Base-by-base conservation (phyloP, 2,797 vertebrate genomes). In the Nyctalus aviator region DNA sequence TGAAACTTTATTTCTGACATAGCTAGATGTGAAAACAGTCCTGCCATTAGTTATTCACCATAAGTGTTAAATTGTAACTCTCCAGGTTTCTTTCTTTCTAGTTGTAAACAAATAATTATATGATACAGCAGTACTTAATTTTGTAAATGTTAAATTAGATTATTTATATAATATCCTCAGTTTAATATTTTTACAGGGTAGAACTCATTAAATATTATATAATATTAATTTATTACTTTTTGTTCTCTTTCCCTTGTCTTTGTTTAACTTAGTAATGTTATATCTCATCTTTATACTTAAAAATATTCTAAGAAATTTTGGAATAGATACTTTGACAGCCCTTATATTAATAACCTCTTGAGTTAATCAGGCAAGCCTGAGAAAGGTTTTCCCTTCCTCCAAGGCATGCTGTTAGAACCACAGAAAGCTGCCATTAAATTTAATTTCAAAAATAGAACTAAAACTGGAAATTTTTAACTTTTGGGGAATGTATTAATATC, bases 381-480 rank as follows among this genome's bases (percentile, higher is more conserved):
- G 27, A 83, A 62, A 87, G 25, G 8, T 27, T 88, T 76, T 81
- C 18, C 59, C 32, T 83, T 89, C 21, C 14, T 86, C 44, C 41
- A 55, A 94, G 25, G 27, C 27, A 62, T 12, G 15, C 48, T 91
- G 5, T 50, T 79, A 35, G 77, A 84, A 93, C n/a, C 69, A 71
- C 35, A 84, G 82, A 62, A 87, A 81, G 44, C 15, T 66, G 30
- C 25, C 77, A 37, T 44, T 59, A 92, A 87, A 84, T 84, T 87
- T 76, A 79, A 75, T 76, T 50, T 84, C 44, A 84, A 73, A 90
- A 44, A 50, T 20, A 81, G 37, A 41, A 71, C 64, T 30, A 44
- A 88, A 92, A 53, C 64, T 66, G 27, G 35, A 73, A 84, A 44
- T 21, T 46, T 13, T 78, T 77, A 78, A 78, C 14, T 69, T 78